Evolutionary conservation across 2,888 invertebrate genomes (phyloP).

Genomic region (Ophioninae sp.): DNA sequence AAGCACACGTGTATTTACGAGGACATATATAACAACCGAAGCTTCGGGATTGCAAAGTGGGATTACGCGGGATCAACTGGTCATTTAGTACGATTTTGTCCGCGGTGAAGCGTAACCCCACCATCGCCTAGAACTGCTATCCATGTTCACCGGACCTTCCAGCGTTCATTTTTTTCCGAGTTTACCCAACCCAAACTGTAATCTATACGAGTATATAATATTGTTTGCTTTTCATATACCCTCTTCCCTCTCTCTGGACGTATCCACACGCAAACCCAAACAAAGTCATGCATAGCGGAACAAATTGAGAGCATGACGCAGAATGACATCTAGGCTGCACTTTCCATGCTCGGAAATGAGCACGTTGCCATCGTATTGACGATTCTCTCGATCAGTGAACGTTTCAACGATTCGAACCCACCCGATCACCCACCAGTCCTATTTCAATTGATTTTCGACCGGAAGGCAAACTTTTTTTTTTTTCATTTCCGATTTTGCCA

Average conservation of each 20-base stretch:
- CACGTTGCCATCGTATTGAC: too few species aligned
- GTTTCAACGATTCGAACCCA: too few species aligned
- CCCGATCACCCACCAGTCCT: too few species aligned
- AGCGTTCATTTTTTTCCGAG: slow-evolving; percentile 77
- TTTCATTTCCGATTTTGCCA: too few species aligned
- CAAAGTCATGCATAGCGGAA: too few species aligned
- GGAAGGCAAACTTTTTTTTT: too few species aligned
- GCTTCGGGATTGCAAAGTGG: slow-evolving; percentile 54
- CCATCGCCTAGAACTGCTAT: slow-evolving; percentile 23
- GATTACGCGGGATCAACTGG: slow-evolving; percentile 75
- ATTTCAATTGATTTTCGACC: too few species aligned
- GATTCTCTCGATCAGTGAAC: too few species aligned
- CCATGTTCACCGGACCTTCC: slow-evolving; percentile 63
- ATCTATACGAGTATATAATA: slow-evolving; percentile 10
- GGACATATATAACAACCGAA: slow-evolving; percentile 20
- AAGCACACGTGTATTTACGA: neutral
- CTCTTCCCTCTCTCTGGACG: neutral
- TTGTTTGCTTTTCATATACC: neutral
- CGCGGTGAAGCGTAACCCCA: slow-evolving; percentile 48
- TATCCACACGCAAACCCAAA: too few species aligned
- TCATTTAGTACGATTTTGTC: slow-evolving; percentile 76
- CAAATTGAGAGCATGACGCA: too few species aligned
- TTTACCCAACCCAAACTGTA: slow-evolving; percentile 43
- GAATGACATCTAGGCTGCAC: too few species aligned
- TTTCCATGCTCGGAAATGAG: too few species aligned